Base-by-base conservation (phyloP, 2,797 vertebrate species). In the Enteromius mattozi region DNA sequence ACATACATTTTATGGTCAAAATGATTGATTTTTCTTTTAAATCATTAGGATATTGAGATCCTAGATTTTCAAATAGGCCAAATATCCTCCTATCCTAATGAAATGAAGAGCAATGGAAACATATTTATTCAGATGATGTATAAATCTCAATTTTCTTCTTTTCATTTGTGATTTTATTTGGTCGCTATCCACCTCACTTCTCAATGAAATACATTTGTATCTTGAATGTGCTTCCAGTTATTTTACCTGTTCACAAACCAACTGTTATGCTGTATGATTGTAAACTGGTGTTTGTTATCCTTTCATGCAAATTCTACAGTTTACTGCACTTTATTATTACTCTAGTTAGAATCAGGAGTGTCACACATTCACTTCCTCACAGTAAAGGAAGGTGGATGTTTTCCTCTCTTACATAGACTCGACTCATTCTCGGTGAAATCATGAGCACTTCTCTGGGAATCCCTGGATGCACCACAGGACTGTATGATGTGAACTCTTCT, bases 391-490 rank as follows among this genome's bases (percentile, higher is more conserved):
- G 56, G 3, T 80, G n/a, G 61, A 42, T 80, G 74, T 79, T 54
- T 78, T 71, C 69, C 33, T 78, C 30, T 70, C 85, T 88, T 75
- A n/a, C n/a, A n/a, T n/a, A n/a, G n/a, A n/a, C n/a, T n/a, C 81
- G 42, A 56, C 85, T 61, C 72, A 54, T 86, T 89, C 66, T 35
- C 69, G 63, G 78, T 87, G 83, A 91, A 77, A 87, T 82, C 85
- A 87, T 88, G 82, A 88, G 89, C 86, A 66, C 70, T 78, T 74
- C 77, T 61, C 54, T 87, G 70, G 86, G 81, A 89, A 84, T 66
- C n/a, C 54, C 54, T 56, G 54, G 54, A n/a, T 56, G 54, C 54
- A 66, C 70, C 51, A 59, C 1, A 19, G 71, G 71, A 49, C 71
- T 21, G 71, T 35, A 21, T 54, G 59, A 61, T 13, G 59, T 19